These are phyloP conservation scores for Reticulitermes lucifugus DNA, from an alignment of 2,888 invertebrate species.

Conservation along the genomic window DNA sequence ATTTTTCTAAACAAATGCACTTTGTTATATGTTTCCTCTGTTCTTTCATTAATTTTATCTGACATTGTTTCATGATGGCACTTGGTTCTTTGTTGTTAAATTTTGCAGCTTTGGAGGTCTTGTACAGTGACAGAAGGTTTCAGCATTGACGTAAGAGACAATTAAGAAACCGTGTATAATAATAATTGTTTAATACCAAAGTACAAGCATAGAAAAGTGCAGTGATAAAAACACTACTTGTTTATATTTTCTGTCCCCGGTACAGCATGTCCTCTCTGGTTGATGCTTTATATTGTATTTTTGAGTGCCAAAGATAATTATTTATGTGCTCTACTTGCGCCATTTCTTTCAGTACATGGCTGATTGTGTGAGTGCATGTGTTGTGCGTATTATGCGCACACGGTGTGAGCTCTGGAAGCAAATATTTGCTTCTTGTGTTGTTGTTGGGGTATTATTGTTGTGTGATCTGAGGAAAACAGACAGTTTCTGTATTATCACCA, in stretches of 20 bases:
- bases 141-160: constrained; percentile 24
- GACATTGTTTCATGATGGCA: constrained; percentile 15
- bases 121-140: constrained; percentile 16
- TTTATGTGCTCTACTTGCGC: constrained; percentile 45
- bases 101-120: not conserved
- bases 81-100: constrained; percentile 32
- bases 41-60: constrained; percentile 25
- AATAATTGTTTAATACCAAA: constrained; percentile 37
- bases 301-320: constrained; percentile 54
- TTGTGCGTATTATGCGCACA: not conserved
- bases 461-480: constrained; percentile 1
- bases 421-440: constrained; percentile 23
- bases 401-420: not conserved
- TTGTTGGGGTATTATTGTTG: constrained; percentile 37
- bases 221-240: constrained; percentile 11
- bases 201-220: constrained; percentile 32
- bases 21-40: constrained; percentile 35
- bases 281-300: constrained; percentile 52
- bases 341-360: constrained; percentile 28
- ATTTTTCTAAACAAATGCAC: constrained; percentile 37
- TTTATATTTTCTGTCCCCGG: constrained; percentile 19
- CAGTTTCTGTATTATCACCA: constrained; percentile 5
- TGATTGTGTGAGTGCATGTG: constrained; percentile 32
- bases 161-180: constrained; percentile 40
- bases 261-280: constrained; percentile 41